phyloP scores from a whole-genome alignment of 1,140 invertebrate species.

The Platyscapa corneri region DNA sequence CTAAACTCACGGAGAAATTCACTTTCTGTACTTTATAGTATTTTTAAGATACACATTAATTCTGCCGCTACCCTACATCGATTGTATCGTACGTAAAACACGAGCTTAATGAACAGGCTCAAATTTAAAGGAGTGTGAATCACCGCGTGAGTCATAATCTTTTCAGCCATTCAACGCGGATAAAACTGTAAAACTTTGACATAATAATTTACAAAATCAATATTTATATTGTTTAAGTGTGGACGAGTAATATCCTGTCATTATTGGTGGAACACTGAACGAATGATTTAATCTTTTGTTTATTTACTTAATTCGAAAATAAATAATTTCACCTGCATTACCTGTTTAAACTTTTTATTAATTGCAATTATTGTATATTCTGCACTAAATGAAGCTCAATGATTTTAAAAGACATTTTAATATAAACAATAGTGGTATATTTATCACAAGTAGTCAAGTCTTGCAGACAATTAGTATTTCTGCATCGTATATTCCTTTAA shows the following conservation, averaged over 20 bases:
- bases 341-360: too few species aligned
- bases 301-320: too few species aligned
- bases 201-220: background rate
- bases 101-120: constrained; percentile 34
- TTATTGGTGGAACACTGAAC: background rate
- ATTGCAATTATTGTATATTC: too few species aligned
- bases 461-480: too few species aligned
- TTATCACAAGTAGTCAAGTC: too few species aligned
- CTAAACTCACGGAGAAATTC: background rate
- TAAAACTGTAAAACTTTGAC: constrained; percentile 12
- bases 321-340: too few species aligned
- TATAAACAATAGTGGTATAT: too few species aligned
- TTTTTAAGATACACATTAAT: constrained; percentile 21
- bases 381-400: too few species aligned
- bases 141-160: constrained; percentile 38
- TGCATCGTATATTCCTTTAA: too few species aligned
- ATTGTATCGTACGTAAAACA: constrained; percentile 35
- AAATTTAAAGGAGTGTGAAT: constrained; percentile 37
- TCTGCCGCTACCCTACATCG: background rate
- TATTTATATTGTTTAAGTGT: background rate
- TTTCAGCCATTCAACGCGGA: background rate
- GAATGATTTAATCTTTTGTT: background rate
- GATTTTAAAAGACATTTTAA: too few species aligned
- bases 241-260: too few species aligned
- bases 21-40: background rate